Evolutionary conservation across 2,888 invertebrate genomes (phyloP).

Genomic region (Rugalucina vietnamica): DNA sequence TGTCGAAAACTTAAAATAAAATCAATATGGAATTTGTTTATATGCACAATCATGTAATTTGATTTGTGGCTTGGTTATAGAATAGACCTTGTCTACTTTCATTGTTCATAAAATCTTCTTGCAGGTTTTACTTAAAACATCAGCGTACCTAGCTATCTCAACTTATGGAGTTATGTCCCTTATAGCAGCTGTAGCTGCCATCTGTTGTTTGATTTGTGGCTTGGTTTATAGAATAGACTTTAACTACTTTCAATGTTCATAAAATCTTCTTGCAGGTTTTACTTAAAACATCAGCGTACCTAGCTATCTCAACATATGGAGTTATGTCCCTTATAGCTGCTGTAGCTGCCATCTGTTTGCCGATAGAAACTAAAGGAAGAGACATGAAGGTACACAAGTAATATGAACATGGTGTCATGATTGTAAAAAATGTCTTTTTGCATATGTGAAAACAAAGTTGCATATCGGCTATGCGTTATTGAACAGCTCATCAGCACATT

Average conservation of each 20-base stretch:
- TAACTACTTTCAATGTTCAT: too few species aligned
- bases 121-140: not conserved
- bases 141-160: not conserved
- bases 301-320: constrained; percentile 86
- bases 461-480: not conserved
- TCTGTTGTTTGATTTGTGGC: too few species aligned
- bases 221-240: too few species aligned
- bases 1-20: too few species aligned
- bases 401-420: not conserved
- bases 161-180: not conserved
- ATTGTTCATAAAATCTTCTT: not conserved
- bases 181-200: too few species aligned
- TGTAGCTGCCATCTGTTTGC: constrained; percentile 90
- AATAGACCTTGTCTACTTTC: too few species aligned
- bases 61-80: too few species aligned
- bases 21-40: too few species aligned
- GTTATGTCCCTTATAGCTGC: constrained; percentile 91
- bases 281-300: constrained; percentile 77
- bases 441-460: not conserved
- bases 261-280: constrained; percentile 82
- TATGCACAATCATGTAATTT: too few species aligned
- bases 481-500: too few species aligned
- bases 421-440: not conserved
- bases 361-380: constrained; percentile 92
- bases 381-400: constrained; percentile 78